Evolutionary conservation across 1,140 invertebrate species (phyloP).

Genomic region (Pristionchus pacificus): DNA sequence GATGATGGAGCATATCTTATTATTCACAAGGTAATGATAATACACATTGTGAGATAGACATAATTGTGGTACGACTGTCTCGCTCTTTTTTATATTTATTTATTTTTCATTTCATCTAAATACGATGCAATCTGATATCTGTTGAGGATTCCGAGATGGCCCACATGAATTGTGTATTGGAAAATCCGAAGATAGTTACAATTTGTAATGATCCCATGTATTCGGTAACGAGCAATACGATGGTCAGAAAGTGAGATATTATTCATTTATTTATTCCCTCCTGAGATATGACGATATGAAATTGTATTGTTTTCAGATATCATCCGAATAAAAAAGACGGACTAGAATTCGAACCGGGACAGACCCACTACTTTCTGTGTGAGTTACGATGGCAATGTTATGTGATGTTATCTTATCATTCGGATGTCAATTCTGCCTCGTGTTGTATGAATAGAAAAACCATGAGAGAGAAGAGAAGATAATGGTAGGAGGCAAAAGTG

Average conservation of each 20-base stretch:
- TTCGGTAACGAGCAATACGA: not conserved
- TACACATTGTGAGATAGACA: not conserved
- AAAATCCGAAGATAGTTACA: not conserved
- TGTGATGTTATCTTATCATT: too few relatives aligned
- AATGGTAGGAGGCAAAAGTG: too few relatives aligned
- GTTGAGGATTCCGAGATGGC: not conserved
- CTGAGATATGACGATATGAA: too few relatives aligned
- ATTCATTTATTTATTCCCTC: not conserved
- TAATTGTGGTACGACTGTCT: not conserved
- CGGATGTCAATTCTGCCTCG: too few relatives aligned
- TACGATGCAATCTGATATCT: too few relatives aligned
- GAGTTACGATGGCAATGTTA: too few relatives aligned
- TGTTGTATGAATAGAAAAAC: too few relatives aligned
- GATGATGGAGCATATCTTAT: not conserved
- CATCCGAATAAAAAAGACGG: not conserved
- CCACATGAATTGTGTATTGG: not conserved
- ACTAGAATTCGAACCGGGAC: not conserved
- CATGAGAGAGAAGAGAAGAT: too few relatives aligned
- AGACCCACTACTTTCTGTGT: too few relatives aligned
- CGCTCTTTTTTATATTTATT: not conserved
- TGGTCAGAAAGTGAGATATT: not conserved
- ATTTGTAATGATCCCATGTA: not conserved
- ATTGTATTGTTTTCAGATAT: not conserved
- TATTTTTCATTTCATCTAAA: too few relatives aligned
- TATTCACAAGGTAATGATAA: not conserved